phyloP scores from a whole-genome alignment of 2,888 invertebrate genomes.

The Flabesymbios commensalis region DNA sequence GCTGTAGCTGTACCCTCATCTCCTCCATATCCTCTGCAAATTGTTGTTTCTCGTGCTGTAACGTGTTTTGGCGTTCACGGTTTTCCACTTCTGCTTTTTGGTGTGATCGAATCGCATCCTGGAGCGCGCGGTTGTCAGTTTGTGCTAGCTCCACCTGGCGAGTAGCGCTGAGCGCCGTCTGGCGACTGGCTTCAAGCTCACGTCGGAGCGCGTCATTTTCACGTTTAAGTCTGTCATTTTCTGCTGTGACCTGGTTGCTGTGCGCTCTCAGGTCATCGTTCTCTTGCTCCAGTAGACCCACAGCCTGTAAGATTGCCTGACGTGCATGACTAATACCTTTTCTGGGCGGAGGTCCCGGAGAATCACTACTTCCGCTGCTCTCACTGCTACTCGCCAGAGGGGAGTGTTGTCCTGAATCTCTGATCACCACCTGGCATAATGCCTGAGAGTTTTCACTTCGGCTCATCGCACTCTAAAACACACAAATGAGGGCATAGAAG shows the following conservation, averaged over 20 bases:
- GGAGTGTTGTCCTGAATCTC: too few species aligned
- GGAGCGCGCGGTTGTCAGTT: background rate
- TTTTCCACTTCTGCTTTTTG: background rate
- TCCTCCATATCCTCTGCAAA: conserved; percentile 8
- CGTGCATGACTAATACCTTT: too few species aligned
- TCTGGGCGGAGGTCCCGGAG: too few species aligned
- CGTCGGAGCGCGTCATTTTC: conserved; percentile 6
- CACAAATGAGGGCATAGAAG: too few species aligned
- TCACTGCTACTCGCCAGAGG: too few species aligned
- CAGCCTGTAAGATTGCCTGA: conserved; percentile 8
- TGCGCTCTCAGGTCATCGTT: background rate
- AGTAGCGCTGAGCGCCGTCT: background rate
- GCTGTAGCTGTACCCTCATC: background rate
- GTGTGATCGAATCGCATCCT: background rate
- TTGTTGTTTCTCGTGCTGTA: background rate
- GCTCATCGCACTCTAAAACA: too few species aligned
- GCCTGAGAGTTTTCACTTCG: too few species aligned
- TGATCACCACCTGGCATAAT: too few species aligned
- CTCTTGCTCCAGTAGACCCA: conserved; percentile 8
- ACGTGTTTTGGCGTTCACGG: background rate
- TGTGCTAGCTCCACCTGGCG: background rate
- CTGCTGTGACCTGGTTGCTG: background rate
- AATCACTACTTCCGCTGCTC: too few species aligned
- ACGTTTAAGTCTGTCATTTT: conserved; percentile 1
- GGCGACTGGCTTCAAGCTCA: conserved; percentile 2